Base-by-base conservation (phyloP, 2,888 invertebrate genomes). In the Acanthosepion esculentum region DNA sequence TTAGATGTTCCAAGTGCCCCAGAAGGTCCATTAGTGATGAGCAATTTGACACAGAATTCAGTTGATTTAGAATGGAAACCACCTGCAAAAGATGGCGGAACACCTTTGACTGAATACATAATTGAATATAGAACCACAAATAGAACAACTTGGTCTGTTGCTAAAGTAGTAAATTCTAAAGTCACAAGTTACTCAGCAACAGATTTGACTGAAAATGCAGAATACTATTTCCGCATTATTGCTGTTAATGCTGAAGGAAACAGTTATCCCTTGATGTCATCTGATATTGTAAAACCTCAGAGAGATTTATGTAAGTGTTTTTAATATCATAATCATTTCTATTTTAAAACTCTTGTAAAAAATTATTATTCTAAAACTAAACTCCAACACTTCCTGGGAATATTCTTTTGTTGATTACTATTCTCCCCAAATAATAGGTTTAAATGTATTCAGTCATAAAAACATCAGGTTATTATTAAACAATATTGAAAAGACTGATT, bases 81-180 rank as follows among this genome's bases (percentile, higher is more conserved):
- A 94, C 96, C 96, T 23, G 96, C 96, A 95, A 96, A 96, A 95
- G 97, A 97, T 95, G 97, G 97, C n/a, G 97, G 96, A 12, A 94
- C 96, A 48, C 96, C 96, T 48, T 95, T 97, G 48, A 96, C 95
- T 92, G 95, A 95, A 1, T 97, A 96, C 96, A 96, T 96, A 92
- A 95, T 96, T 91, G 96, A 96, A 93, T 95, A 96, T 93, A 95
- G 96, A 33, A 95, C 91, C 29, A 93, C 94, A 48, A 92, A 91
- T 29, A 92, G 64, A 50, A 94, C 94, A 26, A 94, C 96, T 55
- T 99, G 99, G 99, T 98, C 99, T 97, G 98, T 99, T 95, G 99
- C 99, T 95, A 96, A 96, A 93, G 95, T 95, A 0, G 95, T 95
- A 2, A 95, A 96, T 93, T 95, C 96, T 94, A 94, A 95, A 48